phyloP scores from a whole-genome alignment of 2,888 invertebrate species.

The Phortica magna region DNA sequence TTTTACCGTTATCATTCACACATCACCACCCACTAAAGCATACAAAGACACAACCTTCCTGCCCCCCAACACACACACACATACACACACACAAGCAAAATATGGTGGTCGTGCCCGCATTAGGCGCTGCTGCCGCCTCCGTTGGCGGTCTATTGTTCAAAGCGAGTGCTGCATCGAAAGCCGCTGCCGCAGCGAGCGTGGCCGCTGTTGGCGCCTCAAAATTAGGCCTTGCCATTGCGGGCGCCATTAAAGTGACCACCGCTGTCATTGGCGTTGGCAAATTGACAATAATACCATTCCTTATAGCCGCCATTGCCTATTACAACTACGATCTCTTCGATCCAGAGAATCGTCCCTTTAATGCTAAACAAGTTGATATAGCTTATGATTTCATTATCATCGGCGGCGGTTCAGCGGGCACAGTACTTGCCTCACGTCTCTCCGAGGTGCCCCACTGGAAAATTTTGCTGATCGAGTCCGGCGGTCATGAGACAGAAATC shows the following conservation, averaged over 20 bases:
- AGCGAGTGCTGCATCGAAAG: constrained; percentile 75
- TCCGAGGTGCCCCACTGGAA: constrained; percentile 89
- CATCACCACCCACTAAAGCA: not conserved
- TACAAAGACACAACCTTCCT: not conserved
- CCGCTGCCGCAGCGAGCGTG: constrained; percentile 69
- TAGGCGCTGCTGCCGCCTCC: constrained; percentile 74
- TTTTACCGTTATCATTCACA: not conserved
- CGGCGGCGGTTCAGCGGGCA: constrained; percentile 91
- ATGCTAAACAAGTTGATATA: constrained; percentile 81
- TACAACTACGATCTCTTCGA: constrained; percentile 92
- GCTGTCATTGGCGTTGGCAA: constrained; percentile 86
- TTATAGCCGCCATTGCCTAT: constrained; percentile 87
- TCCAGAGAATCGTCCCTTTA: constrained; percentile 89
- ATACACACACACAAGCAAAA: not conserved
- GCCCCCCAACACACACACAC: not conserved
- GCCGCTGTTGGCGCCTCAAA: constrained; percentile 78
- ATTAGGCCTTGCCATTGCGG: constrained; percentile 78
- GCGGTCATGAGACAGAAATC: constrained; percentile 91
- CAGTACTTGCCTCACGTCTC: constrained; percentile 89
- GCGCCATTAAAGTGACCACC: constrained; percentile 86
- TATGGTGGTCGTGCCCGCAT: constrained; percentile 72
- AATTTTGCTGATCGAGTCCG: constrained; percentile 89
- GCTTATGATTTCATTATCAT: constrained; percentile 91
- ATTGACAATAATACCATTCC: constrained; percentile 85
- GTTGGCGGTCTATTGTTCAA: constrained; percentile 74